Percentiles rank a stretch among this genome's conserved stretches.
These are phyloP conservation scores for Pseudolaguvia tuberculata DNA, from an alignment of 2,113 vertebrate genomes.

Conservation along the genomic window DNA sequence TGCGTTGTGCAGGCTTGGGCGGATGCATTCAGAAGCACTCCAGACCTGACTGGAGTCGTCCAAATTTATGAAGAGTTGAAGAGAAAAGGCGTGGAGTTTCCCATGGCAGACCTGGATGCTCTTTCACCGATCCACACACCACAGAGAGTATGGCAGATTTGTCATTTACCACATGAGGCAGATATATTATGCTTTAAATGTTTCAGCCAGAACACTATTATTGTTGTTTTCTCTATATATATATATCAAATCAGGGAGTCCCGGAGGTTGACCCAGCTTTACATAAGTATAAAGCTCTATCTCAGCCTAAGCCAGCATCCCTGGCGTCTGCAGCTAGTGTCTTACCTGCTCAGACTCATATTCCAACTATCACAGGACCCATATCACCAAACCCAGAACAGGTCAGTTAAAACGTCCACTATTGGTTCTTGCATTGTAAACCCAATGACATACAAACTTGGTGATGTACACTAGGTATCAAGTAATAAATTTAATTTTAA, in stretches of 20 bases:
- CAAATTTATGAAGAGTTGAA: constrained; percentile 99
- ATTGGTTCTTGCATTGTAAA: not conserved
- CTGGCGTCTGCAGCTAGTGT: constrained; percentile 20
- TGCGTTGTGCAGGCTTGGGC: constrained; percentile 89
- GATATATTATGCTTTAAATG: not conserved
- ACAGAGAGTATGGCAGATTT: constrained; percentile 78
- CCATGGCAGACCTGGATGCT: constrained; percentile 92
- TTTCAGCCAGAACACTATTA: not conserved
- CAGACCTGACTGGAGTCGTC: constrained; percentile 94
- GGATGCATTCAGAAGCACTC: constrained; percentile 94
- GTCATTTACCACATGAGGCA: not conserved
- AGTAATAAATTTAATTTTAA: not conserved
- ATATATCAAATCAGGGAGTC: constrained; percentile 42
- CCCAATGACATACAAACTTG: not conserved
- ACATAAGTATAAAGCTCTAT: constrained; percentile 75
- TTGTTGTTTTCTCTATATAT: not conserved
- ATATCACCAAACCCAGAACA: constrained; percentile 91
- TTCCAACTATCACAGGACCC: constrained; percentile 70
- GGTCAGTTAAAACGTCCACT: constrained; percentile 61
- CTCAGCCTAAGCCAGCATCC: constrained; percentile 51
- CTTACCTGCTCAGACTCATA: constrained; percentile 57
- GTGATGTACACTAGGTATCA: not conserved
- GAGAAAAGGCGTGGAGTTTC: constrained; percentile 94
- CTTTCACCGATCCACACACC: constrained; percentile 97
- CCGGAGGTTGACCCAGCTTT: constrained; percentile 91